Percentiles rank a stretch among this genome's conserved stretches.
Evolutionary conservation across 2,888 invertebrate species (phyloP).

Genomic region (Thera obeliscata): DNA sequence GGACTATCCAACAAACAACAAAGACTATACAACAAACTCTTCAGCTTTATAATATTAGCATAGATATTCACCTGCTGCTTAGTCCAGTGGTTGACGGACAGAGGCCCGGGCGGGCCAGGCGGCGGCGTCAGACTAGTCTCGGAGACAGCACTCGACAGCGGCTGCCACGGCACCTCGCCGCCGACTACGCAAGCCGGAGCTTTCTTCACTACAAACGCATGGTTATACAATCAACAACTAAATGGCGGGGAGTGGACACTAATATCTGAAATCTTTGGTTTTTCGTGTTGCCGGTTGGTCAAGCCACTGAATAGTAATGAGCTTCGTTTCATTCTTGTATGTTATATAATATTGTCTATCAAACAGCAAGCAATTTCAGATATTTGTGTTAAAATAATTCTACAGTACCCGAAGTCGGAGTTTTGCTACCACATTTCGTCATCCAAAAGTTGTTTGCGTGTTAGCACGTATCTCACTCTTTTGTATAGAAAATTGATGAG

Average conservation of each 20-base stretch:
- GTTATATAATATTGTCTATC: not conserved
- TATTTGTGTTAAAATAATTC: constrained; percentile 7
- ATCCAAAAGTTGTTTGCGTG: too few relatives aligned
- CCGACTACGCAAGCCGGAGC: constrained; percentile 83
- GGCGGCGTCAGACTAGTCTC: constrained; percentile 77
- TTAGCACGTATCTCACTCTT: too few relatives aligned
- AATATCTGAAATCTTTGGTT: constrained; percentile 19
- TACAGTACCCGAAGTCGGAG: too few relatives aligned
- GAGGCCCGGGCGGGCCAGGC: constrained; percentile 63
- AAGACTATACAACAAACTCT: too few relatives aligned
- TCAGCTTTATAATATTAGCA: not conserved
- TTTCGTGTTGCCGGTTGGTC: too few relatives aligned
- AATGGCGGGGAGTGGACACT: constrained; percentile 15
- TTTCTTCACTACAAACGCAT: constrained; percentile 82
- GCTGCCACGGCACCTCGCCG: constrained; percentile 84
- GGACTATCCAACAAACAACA: too few relatives aligned
- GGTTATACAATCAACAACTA: constrained; percentile 39
- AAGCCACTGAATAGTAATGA: too few relatives aligned
- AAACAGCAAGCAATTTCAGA: constrained; percentile 12
- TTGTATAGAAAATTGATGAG: too few relatives aligned
- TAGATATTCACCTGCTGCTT: constrained; percentile 85
- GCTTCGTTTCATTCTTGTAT: not conserved
- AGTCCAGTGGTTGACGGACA: constrained; percentile 85
- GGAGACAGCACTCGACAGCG: constrained; percentile 76
- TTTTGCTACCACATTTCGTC: too few relatives aligned